Evolutionary conservation across 2,888 invertebrate species (phyloP), one percentile per base, ranked within the genome.

Genomic region (Xestobium rufovillosum): DNA sequence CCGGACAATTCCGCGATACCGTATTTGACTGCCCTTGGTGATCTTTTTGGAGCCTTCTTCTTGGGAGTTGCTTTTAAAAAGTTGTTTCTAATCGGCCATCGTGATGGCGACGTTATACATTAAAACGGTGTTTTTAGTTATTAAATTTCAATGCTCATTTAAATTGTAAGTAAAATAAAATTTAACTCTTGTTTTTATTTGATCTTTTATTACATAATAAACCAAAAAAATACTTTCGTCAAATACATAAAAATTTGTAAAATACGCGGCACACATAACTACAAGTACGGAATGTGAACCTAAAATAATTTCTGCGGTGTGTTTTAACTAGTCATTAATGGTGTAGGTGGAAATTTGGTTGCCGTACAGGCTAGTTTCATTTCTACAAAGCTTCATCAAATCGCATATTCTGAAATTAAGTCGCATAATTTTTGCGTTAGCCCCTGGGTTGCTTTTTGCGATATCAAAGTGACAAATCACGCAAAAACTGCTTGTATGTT

Each of bases 1-100:
- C 91, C 90, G 15, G 91, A 91, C 63, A 90, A 87, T 61, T 85
- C 85, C 3, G 87, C 89, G 36, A 90, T 91, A 59, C 90, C 90
- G 29, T 89, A 90, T 61, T 67, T 91, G 49, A 90, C 90, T 15
- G 90, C 92, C 4, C 67, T 89, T 9, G 92, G 92, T 16, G 92
- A 92, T 67, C 73, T 92, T 39, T 67, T 91, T 36, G 92, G 92
- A 13, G 90, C 90, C 30, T 78, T 80, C 28, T 69, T 86, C 14
- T 66, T 86, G 25, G 82, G 83, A 47, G 63, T 80, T 43, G 83
- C 83, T 26, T 85, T 85, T 61, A 78, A 81, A 55, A 68, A 83
- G 47, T 69, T 84, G 28, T 80, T 76, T 65, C 69, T 78, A 16
- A 80, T 83, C 53, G 83, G 83, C 38, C 83, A 84, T 56, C 73